Evolutionary conservation across 2,113 vertebrate species (phyloP).

Genomic region (Hippocampus guttulatus): DNA sequence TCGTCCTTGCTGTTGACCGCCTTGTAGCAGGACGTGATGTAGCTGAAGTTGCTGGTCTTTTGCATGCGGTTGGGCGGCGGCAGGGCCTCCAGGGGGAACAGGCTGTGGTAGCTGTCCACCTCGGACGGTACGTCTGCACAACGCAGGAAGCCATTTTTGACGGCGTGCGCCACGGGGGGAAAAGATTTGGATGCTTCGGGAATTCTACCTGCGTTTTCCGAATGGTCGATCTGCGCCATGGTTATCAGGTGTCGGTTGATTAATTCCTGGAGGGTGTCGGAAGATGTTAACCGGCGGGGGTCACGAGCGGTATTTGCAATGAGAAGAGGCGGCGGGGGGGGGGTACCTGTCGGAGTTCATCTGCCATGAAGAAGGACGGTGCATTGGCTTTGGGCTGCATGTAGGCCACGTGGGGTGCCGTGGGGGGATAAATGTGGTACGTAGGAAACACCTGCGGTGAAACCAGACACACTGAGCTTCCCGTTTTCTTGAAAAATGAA

Average conservation of each 20-base stretch:
- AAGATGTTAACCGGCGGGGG: slow-evolving; percentile 3
- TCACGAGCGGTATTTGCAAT: background rate
- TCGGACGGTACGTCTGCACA: slow-evolving; percentile 89
- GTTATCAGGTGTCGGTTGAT: slow-evolving; percentile 98
- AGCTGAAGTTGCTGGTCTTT: slow-evolving; percentile 98
- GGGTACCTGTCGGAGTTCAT: slow-evolving; percentile 94
- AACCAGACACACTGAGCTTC: slow-evolving; percentile 48
- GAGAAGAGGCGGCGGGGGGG: no score
- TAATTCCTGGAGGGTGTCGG: slow-evolving; percentile 78
- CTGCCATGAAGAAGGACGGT: slow-evolving; percentile 98
- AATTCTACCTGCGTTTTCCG: slow-evolving; percentile 89
- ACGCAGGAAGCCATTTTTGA: background rate
- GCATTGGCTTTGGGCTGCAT: slow-evolving; percentile 99
- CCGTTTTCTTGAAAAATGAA: slow-evolving; percentile 54
- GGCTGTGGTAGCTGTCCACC: slow-evolving; percentile 98
- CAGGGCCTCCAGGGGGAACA: slow-evolving; percentile 94
- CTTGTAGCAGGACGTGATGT: slow-evolving; percentile 98
- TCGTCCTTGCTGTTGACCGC: slow-evolving; percentile 98
- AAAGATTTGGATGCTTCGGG: background rate
- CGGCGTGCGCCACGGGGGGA: no score
- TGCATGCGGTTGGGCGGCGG: slow-evolving; percentile 93
- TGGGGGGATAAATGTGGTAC: slow-evolving; percentile 96
- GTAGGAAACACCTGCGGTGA: slow-evolving; percentile 91
- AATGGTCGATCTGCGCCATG: slow-evolving; percentile 98
- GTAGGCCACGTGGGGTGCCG: slow-evolving; percentile 95